Evolutionary conservation across 2,113 vertebrate genomes (phyloP), one percentile per base, ranked within the genome.

Genomic region (Halichoeres trimaculatus): DNA sequence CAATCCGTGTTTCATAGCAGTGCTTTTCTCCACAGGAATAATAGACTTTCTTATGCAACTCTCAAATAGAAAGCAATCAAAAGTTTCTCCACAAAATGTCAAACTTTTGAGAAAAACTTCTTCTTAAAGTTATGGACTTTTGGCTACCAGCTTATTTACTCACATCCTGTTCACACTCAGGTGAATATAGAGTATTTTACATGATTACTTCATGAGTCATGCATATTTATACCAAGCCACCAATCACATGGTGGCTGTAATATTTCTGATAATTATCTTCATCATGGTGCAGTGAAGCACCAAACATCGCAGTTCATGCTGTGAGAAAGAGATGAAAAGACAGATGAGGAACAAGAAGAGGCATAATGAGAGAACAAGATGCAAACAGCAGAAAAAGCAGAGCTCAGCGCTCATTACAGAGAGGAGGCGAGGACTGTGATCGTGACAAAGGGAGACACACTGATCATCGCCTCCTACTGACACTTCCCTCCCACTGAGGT

Each of bases 381-480:
- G 4, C 8, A 48, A 43, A 54, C 11, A 20, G 36, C 38, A 23
- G 60, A 74, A 83, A 14, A 62, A 74, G 41, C 40, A 57, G 76
- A 78, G 24, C 60, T 51, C 63, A 74, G 53, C 48, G 30, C 64
- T 76, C 65, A 80, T 74, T 85, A 86, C 19, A 10, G 50, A 56
- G 43, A 41, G 11, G 5, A 63, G 38, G 0, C 6, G 58, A 23
- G 24, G 71, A 66, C 62, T 60, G 57, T 74, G 69, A 84, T 75
- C 22, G 5, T 53, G 65, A 73, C 52, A 62, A 63, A 69, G 43
- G 35, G 48, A 35, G 66, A 65, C 24, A 65, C 24, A 56, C 20
- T 34, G 43, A 82, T 59, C 56, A 11, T 20, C 45, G 35, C 59
- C 35, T 57, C 65, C 74, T 74, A 47, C 65, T 58, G 43, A 71